Conservation (phyloP, 2,113 vertebrate genomes). For the Andinoacara biseriatus region DNA sequence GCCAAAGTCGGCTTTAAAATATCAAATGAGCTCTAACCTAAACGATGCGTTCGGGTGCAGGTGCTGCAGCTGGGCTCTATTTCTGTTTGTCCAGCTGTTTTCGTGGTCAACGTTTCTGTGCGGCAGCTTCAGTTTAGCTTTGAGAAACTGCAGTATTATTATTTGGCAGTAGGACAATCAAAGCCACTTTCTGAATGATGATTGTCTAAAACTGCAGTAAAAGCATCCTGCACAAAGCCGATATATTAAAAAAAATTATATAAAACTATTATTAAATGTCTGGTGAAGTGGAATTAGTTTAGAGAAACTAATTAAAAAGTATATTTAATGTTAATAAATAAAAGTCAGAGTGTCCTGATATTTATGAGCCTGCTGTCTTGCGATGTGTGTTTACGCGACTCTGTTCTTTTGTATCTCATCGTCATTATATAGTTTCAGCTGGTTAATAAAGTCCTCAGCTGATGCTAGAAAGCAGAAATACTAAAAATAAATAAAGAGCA, state of each 20-base stretch:
- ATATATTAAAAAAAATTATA: rapidly evolving
- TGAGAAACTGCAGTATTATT: neutral
- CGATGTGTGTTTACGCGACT: neutral
- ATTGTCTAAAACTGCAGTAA: neutral
- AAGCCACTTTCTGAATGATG: neutral
- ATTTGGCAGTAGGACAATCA: rapidly evolving
- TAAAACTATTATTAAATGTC: neutral
- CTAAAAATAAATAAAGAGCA: neutral
- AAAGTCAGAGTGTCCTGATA: neutral
- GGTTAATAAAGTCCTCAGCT: neutral
- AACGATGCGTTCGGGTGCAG: conserved; percentile 10
- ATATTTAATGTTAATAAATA: neutral
- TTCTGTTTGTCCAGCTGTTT: neutral
- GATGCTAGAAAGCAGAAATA: neutral
- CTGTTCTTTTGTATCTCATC: neutral
- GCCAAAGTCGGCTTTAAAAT: neutral
- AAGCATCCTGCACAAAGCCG: neutral
- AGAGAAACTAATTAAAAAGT: neutral
- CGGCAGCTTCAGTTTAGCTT: neutral
- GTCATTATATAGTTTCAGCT: neutral
- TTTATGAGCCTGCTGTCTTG: neutral
- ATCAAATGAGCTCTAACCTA: neutral
- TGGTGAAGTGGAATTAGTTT: neutral
- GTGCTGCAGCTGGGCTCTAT: neutral
- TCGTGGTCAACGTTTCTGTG: neutral